phyloP scores from a whole-genome alignment of 1,140 invertebrate genomes.

The Orchesella cincta region DNA sequence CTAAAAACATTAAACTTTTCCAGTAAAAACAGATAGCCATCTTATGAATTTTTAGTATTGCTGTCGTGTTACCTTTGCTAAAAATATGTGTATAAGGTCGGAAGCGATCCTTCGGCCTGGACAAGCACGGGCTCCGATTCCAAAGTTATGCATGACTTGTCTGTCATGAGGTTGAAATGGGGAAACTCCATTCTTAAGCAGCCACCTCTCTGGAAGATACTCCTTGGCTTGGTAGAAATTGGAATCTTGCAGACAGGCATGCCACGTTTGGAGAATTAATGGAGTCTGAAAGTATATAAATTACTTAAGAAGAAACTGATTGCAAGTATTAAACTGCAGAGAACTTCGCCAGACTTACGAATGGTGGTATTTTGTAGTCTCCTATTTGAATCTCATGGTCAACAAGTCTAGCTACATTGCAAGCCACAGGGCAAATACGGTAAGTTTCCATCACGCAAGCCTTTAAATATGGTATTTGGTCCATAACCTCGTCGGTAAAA shows the following conservation, averaged over 20 bases:
- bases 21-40: neutral
- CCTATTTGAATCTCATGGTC: conserved; percentile 74
- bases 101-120: conserved; percentile 80
- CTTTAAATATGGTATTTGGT: conserved; percentile 70
- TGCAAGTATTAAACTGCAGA: neutral
- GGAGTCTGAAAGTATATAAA: conserved; percentile 68
- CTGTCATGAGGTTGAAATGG: conserved; percentile 57
- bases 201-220: conserved; percentile 81
- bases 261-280: conserved; percentile 79
- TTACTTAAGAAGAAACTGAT: conserved; percentile 48
- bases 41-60: neutral
- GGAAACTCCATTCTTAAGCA: conserved; percentile 56
- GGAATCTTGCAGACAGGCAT: conserved; percentile 73
- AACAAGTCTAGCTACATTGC: conserved; percentile 76
- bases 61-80: conserved; percentile 66
- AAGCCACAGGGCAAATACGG: conserved; percentile 77
- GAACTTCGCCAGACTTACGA: conserved; percentile 62
- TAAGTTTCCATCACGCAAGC: conserved; percentile 86
- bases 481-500: conserved; percentile 65
- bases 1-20: no score
- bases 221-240: conserved; percentile 75
- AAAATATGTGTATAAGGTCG: conserved; percentile 70
- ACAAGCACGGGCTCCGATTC: conserved; percentile 77
- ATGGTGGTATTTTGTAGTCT: conserved; percentile 74
- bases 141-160: conserved; percentile 81